A percentile compares a stretch with the other conserved stretches of the same genome.
phyloP scores from a whole-genome alignment of 2,888 invertebrate species.

The Hoplodrina blanda region DNA sequence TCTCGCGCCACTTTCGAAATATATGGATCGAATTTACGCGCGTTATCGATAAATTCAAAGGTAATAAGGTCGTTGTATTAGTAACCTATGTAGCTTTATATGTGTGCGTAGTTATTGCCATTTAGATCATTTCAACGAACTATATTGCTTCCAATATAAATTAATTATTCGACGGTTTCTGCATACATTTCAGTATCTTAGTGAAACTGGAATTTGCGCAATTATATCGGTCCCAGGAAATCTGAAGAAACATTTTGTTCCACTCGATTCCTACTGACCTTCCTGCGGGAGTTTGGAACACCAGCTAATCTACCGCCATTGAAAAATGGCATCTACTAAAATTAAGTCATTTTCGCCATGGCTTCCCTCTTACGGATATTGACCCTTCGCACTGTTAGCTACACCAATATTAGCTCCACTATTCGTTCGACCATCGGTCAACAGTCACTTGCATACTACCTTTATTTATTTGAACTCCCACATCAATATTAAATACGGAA shows the following conservation, averaged over 20 bases:
- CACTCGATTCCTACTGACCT: too few relatives aligned
- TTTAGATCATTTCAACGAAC: slow-evolving; percentile 36
- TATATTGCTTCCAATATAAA: slow-evolving; percentile 37
- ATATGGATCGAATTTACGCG: slow-evolving; percentile 63
- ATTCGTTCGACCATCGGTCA: neutral
- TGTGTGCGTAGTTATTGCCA: slow-evolving; percentile 38
- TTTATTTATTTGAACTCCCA: slow-evolving; percentile 23
- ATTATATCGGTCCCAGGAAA: neutral
- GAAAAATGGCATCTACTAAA: too few relatives aligned
- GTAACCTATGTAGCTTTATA: slow-evolving; percentile 47
- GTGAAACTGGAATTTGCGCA: slow-evolving; percentile 17
- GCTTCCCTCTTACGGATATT: too few relatives aligned
- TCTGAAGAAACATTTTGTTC: slow-evolving; percentile 1
- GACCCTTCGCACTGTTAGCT: too few relatives aligned
- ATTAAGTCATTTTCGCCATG: too few relatives aligned
- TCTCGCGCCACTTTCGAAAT: slow-evolving; percentile 64
- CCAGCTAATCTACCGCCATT: too few relatives aligned
- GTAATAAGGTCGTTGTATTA: slow-evolving; percentile 56
- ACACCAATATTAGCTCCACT: neutral
- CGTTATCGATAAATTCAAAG: slow-evolving; percentile 56
- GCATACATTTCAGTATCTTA: slow-evolving; percentile 8
- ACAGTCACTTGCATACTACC: neutral
- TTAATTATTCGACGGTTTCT: slow-evolving; percentile 6
- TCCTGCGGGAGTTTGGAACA: too few relatives aligned
- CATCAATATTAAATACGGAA: slow-evolving; percentile 47